Conservation (phyloP, 2,888 invertebrate genomes). For the Chalcis sispes region DNA sequence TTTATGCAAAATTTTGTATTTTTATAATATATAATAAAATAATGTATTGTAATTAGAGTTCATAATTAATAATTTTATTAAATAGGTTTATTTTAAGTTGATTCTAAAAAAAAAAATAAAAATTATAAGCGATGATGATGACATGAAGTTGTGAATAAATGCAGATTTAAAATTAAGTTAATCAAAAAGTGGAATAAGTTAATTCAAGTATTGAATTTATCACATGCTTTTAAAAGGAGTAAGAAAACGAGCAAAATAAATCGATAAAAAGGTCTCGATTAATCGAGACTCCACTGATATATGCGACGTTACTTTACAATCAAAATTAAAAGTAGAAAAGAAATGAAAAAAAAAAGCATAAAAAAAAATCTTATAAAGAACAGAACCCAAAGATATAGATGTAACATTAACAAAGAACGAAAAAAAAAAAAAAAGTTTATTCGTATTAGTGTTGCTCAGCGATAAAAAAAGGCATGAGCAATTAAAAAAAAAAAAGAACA, state of each 20-base stretch:
- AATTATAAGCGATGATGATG: slow-evolving; percentile 51
- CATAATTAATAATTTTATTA: slow-evolving; percentile 16
- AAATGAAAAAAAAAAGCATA: too few species aligned
- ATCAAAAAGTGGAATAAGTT: slow-evolving; percentile 20
- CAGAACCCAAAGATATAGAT: background rate
- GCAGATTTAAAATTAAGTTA: slow-evolving; percentile 42
- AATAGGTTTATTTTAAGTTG: background rate
- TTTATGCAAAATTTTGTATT: slow-evolving; percentile 7
- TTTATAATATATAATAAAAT: slow-evolving; percentile 1
- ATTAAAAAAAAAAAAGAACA: slow-evolving; percentile 25
- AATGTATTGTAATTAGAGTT: background rate
- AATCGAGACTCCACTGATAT: slow-evolving; percentile 42
- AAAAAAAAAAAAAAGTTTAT: slow-evolving; percentile 19
- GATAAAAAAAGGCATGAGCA: slow-evolving; percentile 34
- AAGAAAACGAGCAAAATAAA: background rate
- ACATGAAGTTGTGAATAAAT: slow-evolving; percentile 35
- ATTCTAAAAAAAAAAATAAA: slow-evolving; percentile 14
- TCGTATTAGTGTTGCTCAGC: slow-evolving; percentile 35
- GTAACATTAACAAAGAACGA: background rate
- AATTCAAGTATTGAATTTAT: slow-evolving; percentile 9
- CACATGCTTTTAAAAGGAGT: slow-evolving; percentile 23
- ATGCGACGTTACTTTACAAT: background rate
- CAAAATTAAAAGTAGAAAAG: background rate
- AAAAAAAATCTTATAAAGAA: slow-evolving; percentile 17
- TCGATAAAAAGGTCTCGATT: slow-evolving; percentile 34